These are phyloP conservation scores for Atrichornis clamosus DNA, from an alignment of 2,113 vertebrate genomes.

Conservation along the genomic window DNA sequence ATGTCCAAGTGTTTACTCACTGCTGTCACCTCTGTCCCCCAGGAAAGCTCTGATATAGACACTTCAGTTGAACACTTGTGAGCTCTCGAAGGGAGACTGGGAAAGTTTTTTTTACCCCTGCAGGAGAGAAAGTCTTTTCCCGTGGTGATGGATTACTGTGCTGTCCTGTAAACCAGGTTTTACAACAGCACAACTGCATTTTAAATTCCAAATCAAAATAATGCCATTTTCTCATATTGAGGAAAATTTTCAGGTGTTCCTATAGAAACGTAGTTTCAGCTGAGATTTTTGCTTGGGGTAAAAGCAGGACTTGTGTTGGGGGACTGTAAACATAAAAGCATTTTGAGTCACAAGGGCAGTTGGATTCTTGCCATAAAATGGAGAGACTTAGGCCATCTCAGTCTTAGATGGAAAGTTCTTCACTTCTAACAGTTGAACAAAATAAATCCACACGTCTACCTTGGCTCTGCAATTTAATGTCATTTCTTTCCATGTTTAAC, in stretches of 20 bases:
- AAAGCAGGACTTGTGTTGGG: not conserved
- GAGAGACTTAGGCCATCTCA: not conserved
- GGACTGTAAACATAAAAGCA: not conserved
- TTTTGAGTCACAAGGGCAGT: not conserved
- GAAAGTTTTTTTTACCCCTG: not conserved
- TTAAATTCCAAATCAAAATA: not conserved
- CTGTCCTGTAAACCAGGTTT: not conserved
- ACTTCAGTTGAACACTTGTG: not conserved
- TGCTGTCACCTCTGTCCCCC: not conserved
- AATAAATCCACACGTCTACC: not conserved
- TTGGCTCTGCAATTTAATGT: not conserved
- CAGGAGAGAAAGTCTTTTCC: not conserved
- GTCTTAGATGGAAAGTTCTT: not conserved
- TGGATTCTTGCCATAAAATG: not conserved
- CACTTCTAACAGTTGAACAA: not conserved
- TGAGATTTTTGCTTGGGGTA: not conserved
- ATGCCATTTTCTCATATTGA: not conserved
- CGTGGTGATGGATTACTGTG: not conserved
- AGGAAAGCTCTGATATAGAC: not conserved
- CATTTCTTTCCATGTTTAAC: not conserved
- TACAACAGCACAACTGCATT: not conserved
- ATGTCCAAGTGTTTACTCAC: not conserved
- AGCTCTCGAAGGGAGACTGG: not conserved
- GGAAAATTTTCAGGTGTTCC: not conserved
- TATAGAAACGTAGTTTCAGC: not conserved